These are phyloP conservation scores for Nannoperca obscura DNA, from an alignment of 2,797 vertebrate species.

Conservation along the genomic window DNA sequence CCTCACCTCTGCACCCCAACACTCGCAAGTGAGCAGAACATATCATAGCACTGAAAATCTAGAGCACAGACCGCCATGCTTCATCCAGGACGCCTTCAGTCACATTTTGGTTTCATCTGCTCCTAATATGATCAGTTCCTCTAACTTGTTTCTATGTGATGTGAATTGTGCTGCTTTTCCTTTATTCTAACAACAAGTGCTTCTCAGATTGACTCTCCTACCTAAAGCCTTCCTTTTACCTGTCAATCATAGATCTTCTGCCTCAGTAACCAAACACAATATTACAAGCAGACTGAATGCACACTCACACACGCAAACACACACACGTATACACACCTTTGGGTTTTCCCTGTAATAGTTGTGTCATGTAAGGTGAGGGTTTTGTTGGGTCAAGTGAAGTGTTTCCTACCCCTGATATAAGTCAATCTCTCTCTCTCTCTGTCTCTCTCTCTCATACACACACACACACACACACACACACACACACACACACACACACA, in stretches of 20 bases:
- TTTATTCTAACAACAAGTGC: constrained; percentile 27
- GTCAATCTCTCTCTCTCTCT: not conserved
- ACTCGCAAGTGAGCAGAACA: not conserved
- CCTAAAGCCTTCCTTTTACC: constrained; percentile 57
- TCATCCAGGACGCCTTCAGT: not conserved
- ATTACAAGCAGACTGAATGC: constrained; percentile 20
- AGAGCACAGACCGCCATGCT: no score
- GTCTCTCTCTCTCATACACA: not conserved
- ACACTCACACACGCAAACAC: constrained; percentile 15
- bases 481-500: constrained; percentile 16
- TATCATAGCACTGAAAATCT: not conserved
- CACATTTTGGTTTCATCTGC: not conserved
- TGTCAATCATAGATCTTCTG: constrained; percentile 56
- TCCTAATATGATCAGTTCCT: not conserved
- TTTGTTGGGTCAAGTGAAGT: constrained; percentile 17
- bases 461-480: constrained; percentile 9
- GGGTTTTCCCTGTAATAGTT: constrained; percentile 30
- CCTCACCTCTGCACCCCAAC: not conserved
- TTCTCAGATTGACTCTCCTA: constrained; percentile 28
- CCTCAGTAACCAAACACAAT: constrained; percentile 56
- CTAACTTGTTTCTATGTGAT: not conserved
- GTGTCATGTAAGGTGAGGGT: constrained; percentile 32
- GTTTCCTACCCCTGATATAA: not conserved
- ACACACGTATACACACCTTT: not conserved
- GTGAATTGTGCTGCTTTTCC: not conserved